Percentiles rank a stretch among this genome's conserved stretches.
Evolutionary conservation across 1,140 invertebrate genomes (phyloP).

Genomic region (Brachystomella parvula): DNA sequence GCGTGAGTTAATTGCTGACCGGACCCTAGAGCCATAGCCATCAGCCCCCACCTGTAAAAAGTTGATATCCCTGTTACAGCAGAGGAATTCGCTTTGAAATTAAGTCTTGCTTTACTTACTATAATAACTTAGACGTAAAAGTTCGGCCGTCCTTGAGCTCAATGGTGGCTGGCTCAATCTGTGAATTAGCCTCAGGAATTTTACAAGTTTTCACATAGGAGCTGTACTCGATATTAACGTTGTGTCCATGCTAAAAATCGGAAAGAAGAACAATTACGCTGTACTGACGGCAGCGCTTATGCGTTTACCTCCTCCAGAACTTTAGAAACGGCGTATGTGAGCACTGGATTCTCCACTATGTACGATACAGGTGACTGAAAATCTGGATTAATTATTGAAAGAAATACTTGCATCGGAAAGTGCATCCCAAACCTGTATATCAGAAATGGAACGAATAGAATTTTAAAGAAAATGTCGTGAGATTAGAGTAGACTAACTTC

Average conservation of each 20-base stretch:
- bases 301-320: constrained; percentile 45
- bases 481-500: constrained; percentile 24
- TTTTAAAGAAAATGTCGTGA: neutral
- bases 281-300: no score
- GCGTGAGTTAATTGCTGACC: constrained; percentile 67
- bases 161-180: constrained; percentile 32
- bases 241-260: neutral
- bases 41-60: constrained; percentile 76
- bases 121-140: constrained; percentile 46
- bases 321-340: constrained; percentile 62
- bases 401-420: constrained; percentile 77
- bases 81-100: neutral
- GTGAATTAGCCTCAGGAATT: constrained; percentile 15
- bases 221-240: constrained; percentile 29
- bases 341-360: constrained; percentile 89
- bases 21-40: constrained; percentile 77
- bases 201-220: constrained; percentile 20
- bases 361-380: constrained; percentile 68
- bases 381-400: constrained; percentile 68
- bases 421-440: constrained; percentile 77
- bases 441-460: neutral
- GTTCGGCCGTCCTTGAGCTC: constrained; percentile 43
- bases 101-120: constrained; percentile 40
- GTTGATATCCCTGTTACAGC: neutral
- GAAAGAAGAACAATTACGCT: neutral